Percentiles rank a stretch among this genome's conserved stretches.
These are phyloP conservation scores for Anthonomus grandis DNA, from an alignment of 1,140 invertebrate genomes.

Conservation along the genomic window DNA sequence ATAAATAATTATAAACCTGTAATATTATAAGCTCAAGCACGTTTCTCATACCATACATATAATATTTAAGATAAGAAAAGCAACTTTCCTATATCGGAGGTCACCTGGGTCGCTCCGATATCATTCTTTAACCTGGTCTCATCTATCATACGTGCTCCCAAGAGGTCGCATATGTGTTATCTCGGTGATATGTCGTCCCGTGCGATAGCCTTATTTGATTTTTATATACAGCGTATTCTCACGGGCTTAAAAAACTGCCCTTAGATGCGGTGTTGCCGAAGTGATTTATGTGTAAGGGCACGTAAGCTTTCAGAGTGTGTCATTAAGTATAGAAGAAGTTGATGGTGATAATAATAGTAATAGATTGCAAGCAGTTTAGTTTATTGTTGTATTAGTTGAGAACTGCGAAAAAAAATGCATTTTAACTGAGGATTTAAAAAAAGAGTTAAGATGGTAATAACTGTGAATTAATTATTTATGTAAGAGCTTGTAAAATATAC, in stretches of 20 bases:
- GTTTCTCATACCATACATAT: background rate
- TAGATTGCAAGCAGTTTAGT: too few species aligned
- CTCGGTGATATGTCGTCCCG: conserved; percentile 43
- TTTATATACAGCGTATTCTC: conserved; percentile 40
- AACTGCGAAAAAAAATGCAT: too few species aligned
- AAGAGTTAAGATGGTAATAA: too few species aligned
- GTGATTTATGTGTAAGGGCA: background rate
- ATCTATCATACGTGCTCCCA: conserved; percentile 39
- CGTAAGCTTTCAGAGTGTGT: too few species aligned
- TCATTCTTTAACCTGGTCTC: conserved; percentile 37
- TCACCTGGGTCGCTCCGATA: conserved; percentile 39
- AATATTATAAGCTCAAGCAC: too few species aligned
- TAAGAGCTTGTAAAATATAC: too few species aligned
- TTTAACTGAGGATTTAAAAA: too few species aligned
- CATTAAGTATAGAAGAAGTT: too few species aligned
- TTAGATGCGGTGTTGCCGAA: conserved; percentile 16
- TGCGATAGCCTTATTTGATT: conserved; percentile 45
- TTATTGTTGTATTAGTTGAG: too few species aligned
- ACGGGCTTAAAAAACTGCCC: conserved; percentile 26
- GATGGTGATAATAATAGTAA: too few species aligned
- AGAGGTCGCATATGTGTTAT: conserved; percentile 42
- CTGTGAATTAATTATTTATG: too few species aligned
- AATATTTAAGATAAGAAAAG: conserved; percentile 20
- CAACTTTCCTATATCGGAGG: conserved; percentile 21
- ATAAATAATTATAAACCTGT: too few species aligned